Conservation (phyloP, 2,888 invertebrate genomes). For the Troides helena region DNA sequence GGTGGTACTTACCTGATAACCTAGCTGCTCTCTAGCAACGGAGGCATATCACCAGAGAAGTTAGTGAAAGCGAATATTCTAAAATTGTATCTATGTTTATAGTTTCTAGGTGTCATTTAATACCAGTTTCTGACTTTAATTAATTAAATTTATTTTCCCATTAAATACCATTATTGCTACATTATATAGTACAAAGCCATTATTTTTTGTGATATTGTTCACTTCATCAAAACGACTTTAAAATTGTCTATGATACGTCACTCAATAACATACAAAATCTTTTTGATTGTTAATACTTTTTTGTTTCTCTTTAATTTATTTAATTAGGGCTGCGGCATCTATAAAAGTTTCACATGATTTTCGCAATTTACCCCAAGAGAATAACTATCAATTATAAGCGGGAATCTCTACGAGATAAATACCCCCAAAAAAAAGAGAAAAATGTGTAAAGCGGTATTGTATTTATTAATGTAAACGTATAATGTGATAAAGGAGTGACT, state of each 20-base stretch:
- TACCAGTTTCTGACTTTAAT: no score
- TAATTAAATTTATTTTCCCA: background rate
- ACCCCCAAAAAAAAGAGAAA: no score
- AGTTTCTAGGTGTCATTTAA: no score
- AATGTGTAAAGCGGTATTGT: constrained; percentile 39
- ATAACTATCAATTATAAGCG: constrained; percentile 35
- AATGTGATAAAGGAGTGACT: constrained; percentile 69
- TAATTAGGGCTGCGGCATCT: constrained; percentile 8
- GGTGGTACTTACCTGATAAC: no score
- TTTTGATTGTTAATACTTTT: constrained; percentile 10
- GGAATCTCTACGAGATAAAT: no score
- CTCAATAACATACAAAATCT: background rate
- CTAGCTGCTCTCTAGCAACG: no score
- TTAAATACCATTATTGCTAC: background rate
- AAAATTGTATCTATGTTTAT: no score
- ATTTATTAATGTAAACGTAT: constrained; percentile 61
- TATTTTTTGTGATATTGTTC: background rate
- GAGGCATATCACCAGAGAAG: no score
- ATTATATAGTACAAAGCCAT: background rate
- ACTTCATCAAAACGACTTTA: background rate
- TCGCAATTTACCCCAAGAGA: constrained; percentile 26
- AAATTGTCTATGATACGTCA: constrained; percentile 24
- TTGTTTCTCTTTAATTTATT: constrained; percentile 18
- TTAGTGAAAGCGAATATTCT: no score
- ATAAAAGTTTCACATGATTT: constrained; percentile 10